Evolutionary conservation across 2,888 invertebrate species (phyloP), one percentile per base, ranked within the genome.

Genomic region (Diloba caeruleocephala): DNA sequence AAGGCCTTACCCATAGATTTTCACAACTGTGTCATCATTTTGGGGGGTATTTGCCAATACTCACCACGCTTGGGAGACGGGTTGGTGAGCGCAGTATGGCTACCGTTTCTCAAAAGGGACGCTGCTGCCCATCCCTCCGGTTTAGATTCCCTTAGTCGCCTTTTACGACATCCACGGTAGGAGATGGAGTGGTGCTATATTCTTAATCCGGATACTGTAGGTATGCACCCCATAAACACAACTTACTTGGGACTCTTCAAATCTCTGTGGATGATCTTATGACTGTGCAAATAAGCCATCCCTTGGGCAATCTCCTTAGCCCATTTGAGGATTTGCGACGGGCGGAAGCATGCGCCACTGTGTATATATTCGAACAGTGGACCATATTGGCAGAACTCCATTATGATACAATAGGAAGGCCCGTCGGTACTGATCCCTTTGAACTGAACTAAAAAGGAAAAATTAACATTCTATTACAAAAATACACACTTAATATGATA

Each of bases 171-270:
- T n/a, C n/a, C n/a, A n/a, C n/a, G n/a, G n/a, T n/a, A n/a, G n/a
- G n/a, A n/a, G n/a, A n/a, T n/a, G n/a, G n/a, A n/a, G n/a, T n/a
- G n/a, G n/a, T n/a, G n/a, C n/a, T n/a, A n/a, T n/a, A n/a, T n/a
- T n/a, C n/a, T n/a, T n/a, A n/a, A n/a, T n/a, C n/a, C n/a, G n/a
- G n/a, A n/a, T n/a, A n/a, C n/a, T n/a, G n/a, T n/a, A n/a, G 12
- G 14, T 37, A 14, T 10, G 21, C 12, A 13, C 14, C 21, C 13
- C 2, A 23, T 36, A 42, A 43, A 33, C 6, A 15, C 0, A 4
- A 74, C 97, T 96, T 95, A 99, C 99, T 99, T 99, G 36, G 99
- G 99, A 82, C 99, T 99, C 91, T 99, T 99, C 62, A 99, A 95
- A 94, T 99, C 99, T 60, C 99, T 94, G 84, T 99, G 99, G 79